These are phyloP conservation scores for Falco rusticolus DNA, from an alignment of 2,797 vertebrate genomes.

Conservation along the genomic window DNA sequence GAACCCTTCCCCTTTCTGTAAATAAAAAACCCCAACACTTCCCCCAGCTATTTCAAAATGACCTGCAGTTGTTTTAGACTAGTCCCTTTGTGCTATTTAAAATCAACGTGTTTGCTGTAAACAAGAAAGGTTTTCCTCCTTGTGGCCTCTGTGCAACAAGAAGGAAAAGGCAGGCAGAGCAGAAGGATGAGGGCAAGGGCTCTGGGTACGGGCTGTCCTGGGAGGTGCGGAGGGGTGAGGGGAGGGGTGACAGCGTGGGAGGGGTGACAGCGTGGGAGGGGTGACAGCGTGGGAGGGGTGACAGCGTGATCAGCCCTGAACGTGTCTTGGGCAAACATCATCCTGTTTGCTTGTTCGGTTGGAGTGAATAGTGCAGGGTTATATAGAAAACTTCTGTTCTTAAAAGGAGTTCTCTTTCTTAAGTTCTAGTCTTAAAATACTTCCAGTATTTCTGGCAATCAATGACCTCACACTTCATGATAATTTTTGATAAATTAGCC, in stretches of 20 bases:
- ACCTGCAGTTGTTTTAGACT: not conserved
- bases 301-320: not conserved
- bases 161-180: not conserved
- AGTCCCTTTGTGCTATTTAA: not conserved
- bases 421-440: not conserved
- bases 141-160: not conserved
- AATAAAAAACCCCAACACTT: not conserved
- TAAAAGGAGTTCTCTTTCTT: not conserved
- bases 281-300: too few species aligned
- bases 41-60: not conserved
- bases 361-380: not conserved
- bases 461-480: not conserved
- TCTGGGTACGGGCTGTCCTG: not conserved
- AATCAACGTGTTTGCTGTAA: not conserved
- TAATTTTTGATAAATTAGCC: not conserved
- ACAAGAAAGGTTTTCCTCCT: not conserved
- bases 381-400: not conserved
- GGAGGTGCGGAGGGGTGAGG: too few species aligned
- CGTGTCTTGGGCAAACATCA: not conserved
- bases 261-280: too few species aligned
- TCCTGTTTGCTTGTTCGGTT: not conserved
- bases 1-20: not conserved
- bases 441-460: not conserved
- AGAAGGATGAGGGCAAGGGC: not conserved
- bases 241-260: too few species aligned